phyloP scores from a whole-genome alignment of 1,140 invertebrate genomes.

The Apis florea region DNA sequence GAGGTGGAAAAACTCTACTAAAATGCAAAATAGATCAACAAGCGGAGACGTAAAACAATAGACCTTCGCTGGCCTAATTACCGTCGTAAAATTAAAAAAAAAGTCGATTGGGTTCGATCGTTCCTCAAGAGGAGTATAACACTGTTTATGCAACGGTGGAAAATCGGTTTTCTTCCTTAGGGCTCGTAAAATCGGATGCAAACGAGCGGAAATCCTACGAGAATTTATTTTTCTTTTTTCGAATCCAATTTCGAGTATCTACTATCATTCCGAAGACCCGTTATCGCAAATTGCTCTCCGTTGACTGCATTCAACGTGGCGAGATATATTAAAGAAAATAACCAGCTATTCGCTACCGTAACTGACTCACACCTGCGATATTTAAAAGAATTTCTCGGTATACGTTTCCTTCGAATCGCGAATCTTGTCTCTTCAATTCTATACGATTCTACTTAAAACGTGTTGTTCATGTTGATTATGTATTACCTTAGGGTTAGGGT shows the following conservation, averaged over 20 bases:
- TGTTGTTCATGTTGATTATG: too few species aligned
- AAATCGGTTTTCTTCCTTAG: background rate
- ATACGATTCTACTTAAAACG: too few species aligned
- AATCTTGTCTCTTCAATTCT: background rate
- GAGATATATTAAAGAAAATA: background rate
- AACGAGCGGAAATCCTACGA: background rate
- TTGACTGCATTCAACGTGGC: background rate
- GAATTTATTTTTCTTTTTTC: background rate
- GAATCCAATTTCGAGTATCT: conserved; percentile 1
- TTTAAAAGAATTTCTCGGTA: background rate
- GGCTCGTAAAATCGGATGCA: background rate
- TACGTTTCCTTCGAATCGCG: too few species aligned
- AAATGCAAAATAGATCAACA: background rate
- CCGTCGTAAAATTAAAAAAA: background rate
- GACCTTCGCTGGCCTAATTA: conserved; percentile 14
- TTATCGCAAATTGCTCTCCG: background rate
- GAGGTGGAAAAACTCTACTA: too few species aligned
- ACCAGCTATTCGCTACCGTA: background rate
- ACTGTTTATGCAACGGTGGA: background rate
- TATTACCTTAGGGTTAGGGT: too few species aligned
- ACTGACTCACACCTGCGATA: background rate
- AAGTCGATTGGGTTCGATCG: background rate
- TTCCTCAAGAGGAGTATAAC: background rate
- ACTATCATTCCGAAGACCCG: background rate
- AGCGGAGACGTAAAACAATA: conserved; percentile 17